Evolutionary conservation across 1,140 invertebrate genomes (phyloP), one percentile per base, ranked within the genome.

Genomic region (Nautilus pompilius): DNA sequence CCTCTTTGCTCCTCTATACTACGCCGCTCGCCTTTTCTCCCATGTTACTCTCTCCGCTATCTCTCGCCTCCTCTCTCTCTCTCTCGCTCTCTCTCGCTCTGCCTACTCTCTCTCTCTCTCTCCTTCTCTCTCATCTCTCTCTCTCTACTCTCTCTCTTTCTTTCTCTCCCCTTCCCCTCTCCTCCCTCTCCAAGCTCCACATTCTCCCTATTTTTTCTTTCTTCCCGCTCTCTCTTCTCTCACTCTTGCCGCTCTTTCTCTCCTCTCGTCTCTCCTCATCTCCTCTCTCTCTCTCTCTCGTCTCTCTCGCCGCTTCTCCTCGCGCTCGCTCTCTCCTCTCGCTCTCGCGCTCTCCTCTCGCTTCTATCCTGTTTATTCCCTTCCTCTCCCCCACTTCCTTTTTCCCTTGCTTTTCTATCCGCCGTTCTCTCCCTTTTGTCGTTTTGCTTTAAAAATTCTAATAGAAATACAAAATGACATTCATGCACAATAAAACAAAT

Each of bases 141-240:
- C 49, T 6, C 51, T 59, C 10, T 32, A n/a, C 8, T 32, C 22
- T 10, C 20, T 60, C 6, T 13, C 26, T 8, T 13, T 58, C 6
- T 26, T 62, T 8, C 24, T 58, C 10, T 20, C 10, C 6, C 24
- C 33, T n/a, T 22, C 29, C 13, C 60, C 26, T 22, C 51, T 20
- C 59, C 51, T 30, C 22, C 20, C 29, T 58, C 60, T 62, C 29
- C 30, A 13, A 26, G 8, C n/a, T 51, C 20, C 22, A 24, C 36
- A 60, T 53, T 58, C 54, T 62, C 60, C 36, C 54, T 62, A 53
- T 58, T 28, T 62, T 53, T 58, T 34, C 58, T 53, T 58, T 53
- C 58, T 53, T 46, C 58, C 53, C 58, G 20, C 58, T 60, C 58
- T 53, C 58, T 60, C 58, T 53, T 60, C 59, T 61, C 59, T 32